Evolutionary conservation across 2,888 invertebrate species (phyloP).

Genomic region (Oligia strigilis): DNA sequence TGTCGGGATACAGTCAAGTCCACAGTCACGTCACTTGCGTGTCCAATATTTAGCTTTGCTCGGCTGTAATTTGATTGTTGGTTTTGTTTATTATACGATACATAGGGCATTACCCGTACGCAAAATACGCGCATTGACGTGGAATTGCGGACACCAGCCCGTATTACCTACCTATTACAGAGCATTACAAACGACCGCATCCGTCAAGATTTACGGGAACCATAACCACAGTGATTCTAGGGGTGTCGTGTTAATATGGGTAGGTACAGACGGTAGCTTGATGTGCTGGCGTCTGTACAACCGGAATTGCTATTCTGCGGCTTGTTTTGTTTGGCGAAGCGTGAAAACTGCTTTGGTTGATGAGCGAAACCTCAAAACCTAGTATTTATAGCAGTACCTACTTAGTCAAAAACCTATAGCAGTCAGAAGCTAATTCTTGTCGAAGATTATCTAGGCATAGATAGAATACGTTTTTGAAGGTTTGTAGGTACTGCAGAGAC

Average conservation of each 20-base stretch:
- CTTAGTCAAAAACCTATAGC: background rate
- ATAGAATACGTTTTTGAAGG: background rate
- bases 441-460: background rate
- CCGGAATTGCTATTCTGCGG: constrained; percentile 5
- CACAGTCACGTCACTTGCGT: background rate
- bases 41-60: background rate
- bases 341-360: background rate
- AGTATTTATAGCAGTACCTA: background rate
- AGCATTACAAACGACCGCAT: constrained; percentile 7
- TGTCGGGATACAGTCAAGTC: background rate
- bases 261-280: no score
- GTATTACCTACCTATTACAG: no score
- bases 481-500: no score
- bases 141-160: no score
- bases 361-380: background rate
- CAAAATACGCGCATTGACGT: no score
- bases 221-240: background rate
- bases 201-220: constrained; percentile 10
- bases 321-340: background rate
- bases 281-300: no score
- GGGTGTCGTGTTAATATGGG: background rate
- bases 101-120: no score
- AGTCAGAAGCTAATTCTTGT: background rate
- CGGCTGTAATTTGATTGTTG: background rate
- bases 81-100: background rate